These are phyloP conservation scores for Heterohyrax brucei DNA, from an alignment of 2,797 vertebrate genomes.

Conservation along the genomic window DNA sequence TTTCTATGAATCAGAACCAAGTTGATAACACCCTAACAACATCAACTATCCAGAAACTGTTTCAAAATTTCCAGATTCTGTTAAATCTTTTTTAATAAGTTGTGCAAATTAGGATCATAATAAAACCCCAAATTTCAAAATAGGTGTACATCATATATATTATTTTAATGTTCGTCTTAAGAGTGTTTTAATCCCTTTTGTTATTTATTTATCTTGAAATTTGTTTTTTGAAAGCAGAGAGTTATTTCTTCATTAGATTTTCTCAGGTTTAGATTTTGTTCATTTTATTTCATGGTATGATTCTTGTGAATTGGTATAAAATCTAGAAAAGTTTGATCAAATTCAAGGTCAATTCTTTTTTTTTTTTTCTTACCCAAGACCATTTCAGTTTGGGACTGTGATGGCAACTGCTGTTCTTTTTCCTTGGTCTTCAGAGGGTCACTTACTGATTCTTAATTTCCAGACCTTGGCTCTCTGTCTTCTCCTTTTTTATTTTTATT, in stretches of 20 bases:
- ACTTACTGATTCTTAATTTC: background rate
- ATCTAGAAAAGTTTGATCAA: background rate
- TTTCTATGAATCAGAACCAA: too few species aligned
- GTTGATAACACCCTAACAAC: too few species aligned
- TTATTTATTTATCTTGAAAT: background rate
- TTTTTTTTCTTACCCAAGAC: background rate
- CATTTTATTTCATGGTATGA: background rate
- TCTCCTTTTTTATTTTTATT: background rate
- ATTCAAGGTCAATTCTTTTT: background rate
- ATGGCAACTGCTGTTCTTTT: background rate
- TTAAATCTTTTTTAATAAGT: background rate
- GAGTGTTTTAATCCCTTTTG: background rate
- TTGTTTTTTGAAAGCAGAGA: slow-evolving; percentile 20
- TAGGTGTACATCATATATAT: background rate
- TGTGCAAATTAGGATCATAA: background rate
- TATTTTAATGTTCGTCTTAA: background rate
- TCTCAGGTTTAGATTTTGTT: background rate
- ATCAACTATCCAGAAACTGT: slow-evolving; percentile 11
- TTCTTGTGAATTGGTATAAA: background rate
- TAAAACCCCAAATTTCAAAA: background rate
- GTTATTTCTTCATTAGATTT: background rate
- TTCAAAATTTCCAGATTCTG: background rate
- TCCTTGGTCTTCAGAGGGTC: background rate
- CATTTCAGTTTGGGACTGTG: background rate
- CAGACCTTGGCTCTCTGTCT: background rate